A percentile compares a stretch with the other conserved stretches of the same genome.
These are phyloP conservation scores for Pherbina coryleti DNA, from an alignment of 2,888 invertebrate species.

Conservation along the genomic window DNA sequence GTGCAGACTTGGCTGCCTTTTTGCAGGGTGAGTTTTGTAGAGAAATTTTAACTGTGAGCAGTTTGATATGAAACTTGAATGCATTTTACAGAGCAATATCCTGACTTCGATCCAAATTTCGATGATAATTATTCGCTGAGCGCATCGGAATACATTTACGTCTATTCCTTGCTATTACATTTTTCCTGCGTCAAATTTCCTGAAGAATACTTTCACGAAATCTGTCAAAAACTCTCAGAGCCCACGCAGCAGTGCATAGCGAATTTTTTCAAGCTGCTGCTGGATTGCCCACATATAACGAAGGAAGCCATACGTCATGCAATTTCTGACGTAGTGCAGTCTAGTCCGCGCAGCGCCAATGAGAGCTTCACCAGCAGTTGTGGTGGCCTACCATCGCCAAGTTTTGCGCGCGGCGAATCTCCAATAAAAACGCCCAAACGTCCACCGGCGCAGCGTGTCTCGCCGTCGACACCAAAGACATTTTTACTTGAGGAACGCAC, in stretches of 20 bases:
- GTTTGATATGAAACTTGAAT: neutral
- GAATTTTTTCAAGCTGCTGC: conserved; percentile 58
- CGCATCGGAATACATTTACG: conserved; percentile 61
- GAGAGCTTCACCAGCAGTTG: conserved; percentile 41
- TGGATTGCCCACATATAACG: conserved; percentile 52
- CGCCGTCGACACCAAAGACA: conserved; percentile 62
- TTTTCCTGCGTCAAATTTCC: conserved; percentile 64
- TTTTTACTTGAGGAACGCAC: conserved; percentile 62
- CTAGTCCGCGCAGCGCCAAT: conserved; percentile 42
- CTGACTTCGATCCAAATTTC: conserved; percentile 55
- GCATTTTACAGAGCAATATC: conserved; percentile 57
- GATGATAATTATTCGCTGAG: conserved; percentile 56
- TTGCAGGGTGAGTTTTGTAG: conserved; percentile 55
- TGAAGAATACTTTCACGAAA: conserved; percentile 59
- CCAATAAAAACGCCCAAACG: conserved; percentile 53
- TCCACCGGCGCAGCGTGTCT: conserved; percentile 48
- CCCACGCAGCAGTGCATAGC: conserved; percentile 58
- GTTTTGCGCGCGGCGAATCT: conserved; percentile 41
- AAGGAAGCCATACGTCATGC: conserved; percentile 56
- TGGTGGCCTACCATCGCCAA: conserved; percentile 4
- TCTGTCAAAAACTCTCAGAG: conserved; percentile 60
- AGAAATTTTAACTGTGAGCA: neutral
- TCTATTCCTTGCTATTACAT: conserved; percentile 65
- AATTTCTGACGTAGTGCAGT: conserved; percentile 52
- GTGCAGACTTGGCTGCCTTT: conserved; percentile 51